A percentile compares a stretch with the other conserved stretches of the same genome.
phyloP scores from a whole-genome alignment of 2,797 vertebrate species.

The Rhodeus uyekii region DNA sequence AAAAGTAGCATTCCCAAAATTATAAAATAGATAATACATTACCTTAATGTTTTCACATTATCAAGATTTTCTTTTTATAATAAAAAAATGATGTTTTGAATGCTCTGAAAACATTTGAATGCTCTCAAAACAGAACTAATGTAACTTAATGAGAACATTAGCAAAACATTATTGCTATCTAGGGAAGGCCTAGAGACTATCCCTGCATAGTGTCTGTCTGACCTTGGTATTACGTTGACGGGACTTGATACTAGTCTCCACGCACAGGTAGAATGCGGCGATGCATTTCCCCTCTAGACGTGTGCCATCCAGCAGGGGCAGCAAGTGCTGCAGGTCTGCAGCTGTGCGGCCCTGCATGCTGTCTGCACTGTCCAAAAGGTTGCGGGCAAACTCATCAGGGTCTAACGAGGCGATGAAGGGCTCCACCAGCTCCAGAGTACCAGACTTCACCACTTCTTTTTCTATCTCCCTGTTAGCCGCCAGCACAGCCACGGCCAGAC shows the following conservation, averaged over 20 bases:
- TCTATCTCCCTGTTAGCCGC: constrained; percentile 94
- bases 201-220: not conserved
- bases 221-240: constrained; percentile 94
- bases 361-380: constrained; percentile 86
- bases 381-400: constrained; percentile 85
- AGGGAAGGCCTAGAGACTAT: not conserved
- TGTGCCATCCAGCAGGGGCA: constrained; percentile 89
- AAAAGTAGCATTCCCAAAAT: not conserved
- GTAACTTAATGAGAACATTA: not conserved
- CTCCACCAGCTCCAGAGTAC: constrained; percentile 95
- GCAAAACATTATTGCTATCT: not conserved
- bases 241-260: constrained; percentile 91
- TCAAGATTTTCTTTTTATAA: not conserved
- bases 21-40: not conserved
- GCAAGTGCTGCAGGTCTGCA: constrained; percentile 88
- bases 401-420: constrained; percentile 93
- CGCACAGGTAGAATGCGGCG: constrained; percentile 93
- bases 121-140: not conserved
- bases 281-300: constrained; percentile 94
- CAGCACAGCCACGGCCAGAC: constrained; percentile 89
- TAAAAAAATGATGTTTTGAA: not conserved
- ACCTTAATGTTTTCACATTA: not conserved
- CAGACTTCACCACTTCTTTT: constrained; percentile 94
- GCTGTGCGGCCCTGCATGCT: constrained; percentile 89
- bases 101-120: not conserved